These are phyloP conservation scores for Magallana angulata DNA, from an alignment of 1,140 invertebrate species.

Conservation along the genomic window DNA sequence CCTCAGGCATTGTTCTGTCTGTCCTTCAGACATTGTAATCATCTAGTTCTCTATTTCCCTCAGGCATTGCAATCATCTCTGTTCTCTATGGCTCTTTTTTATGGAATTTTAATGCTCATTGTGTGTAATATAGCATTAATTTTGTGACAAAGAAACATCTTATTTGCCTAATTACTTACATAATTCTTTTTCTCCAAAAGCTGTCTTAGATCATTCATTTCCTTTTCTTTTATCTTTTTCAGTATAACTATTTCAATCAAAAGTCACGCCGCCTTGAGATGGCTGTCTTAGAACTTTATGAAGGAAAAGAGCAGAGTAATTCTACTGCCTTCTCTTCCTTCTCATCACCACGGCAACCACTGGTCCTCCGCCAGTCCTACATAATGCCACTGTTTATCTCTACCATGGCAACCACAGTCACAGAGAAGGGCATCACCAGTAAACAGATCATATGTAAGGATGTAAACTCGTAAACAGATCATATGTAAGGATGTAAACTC, in stretches of 20 bases:
- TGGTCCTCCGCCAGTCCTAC: constrained; percentile 92
- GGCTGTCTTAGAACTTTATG: constrained; percentile 95
- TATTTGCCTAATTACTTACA: background rate
- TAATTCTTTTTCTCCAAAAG: background rate
- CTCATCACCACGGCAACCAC: constrained; percentile 84
- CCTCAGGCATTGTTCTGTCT: background rate
- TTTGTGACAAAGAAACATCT: too few relatives aligned
- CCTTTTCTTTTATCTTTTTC: constrained; percentile 61
- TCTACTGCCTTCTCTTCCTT: constrained; percentile 85
- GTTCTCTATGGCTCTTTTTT: too few relatives aligned
- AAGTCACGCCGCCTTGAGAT: constrained; percentile 95
- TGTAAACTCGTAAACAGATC: too few relatives aligned
- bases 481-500: too few relatives aligned
- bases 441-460: constrained; percentile 92
- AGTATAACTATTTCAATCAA: constrained; percentile 95
- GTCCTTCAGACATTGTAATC: background rate
- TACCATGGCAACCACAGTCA: constrained; percentile 83
- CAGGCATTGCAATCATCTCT: too few relatives aligned
- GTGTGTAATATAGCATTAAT: too few relatives aligned
- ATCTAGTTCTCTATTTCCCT: background rate
- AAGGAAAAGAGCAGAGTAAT: constrained; percentile 93
- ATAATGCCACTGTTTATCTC: constrained; percentile 91
- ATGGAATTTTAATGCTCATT: background rate
- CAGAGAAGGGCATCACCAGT: constrained; percentile 94
- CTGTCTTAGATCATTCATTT: background rate